Evolutionary conservation across 1,140 invertebrate species (phyloP).

Genomic region (Stenopsyche tienmushanensis): DNA sequence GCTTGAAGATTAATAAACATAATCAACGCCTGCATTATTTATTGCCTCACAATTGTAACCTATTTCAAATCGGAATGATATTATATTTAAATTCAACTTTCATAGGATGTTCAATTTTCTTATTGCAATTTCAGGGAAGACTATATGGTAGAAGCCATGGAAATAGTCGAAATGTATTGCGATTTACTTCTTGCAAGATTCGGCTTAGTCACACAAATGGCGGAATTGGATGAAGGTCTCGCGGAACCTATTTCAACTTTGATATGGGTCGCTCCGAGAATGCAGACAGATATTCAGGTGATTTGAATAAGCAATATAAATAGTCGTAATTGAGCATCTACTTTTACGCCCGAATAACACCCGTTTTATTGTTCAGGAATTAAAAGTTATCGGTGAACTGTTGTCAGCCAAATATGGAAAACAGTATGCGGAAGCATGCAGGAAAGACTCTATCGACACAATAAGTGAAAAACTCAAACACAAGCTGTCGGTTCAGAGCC

Average conservation of each 20-base stretch:
- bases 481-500: conserved; percentile 93
- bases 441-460: conserved; percentile 73
- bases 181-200: conserved; percentile 96
- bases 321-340: too few species aligned
- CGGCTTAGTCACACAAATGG: conserved; percentile 96
- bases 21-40: background rate
- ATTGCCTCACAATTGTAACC: background rate
- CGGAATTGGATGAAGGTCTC: conserved; percentile 92
- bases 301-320: too few species aligned
- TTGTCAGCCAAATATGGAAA: conserved; percentile 93
- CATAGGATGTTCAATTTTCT: too few species aligned
- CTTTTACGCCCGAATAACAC: too few species aligned
- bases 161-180: conserved; percentile 99
- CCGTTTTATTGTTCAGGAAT: too few species aligned
- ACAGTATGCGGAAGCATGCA: conserved; percentile 84
- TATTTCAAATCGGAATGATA: too few species aligned
- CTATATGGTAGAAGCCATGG: conserved; percentile 99
- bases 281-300: conserved; percentile 76
- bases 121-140: conserved; percentile 87
- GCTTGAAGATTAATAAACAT: too few species aligned
- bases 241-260: conserved; percentile 94
- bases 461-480: conserved; percentile 95
- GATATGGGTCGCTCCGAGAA: conserved; percentile 93
- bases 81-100: too few species aligned
- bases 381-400: conserved; percentile 91